phyloP scores from a whole-genome alignment of 35 echinoderm and acorn worm species.

The Apostichopus japonicus region DNA sequence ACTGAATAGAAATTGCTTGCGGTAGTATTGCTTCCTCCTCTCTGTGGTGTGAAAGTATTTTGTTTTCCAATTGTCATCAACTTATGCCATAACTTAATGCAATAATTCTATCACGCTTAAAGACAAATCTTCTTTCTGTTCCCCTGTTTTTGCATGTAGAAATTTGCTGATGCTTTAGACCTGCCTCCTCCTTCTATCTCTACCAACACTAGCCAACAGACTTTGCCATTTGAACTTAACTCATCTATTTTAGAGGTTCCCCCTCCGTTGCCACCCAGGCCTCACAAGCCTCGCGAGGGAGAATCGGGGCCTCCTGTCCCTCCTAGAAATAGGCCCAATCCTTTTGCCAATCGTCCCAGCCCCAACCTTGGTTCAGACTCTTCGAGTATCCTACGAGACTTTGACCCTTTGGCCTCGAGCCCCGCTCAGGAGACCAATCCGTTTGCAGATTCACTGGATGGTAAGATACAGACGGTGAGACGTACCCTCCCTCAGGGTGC shows the following conservation, averaged over 20 bases:
- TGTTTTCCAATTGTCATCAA: background rate
- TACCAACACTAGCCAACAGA: background rate
- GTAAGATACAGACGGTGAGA: conserved; percentile 58
- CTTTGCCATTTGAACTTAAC: conserved; percentile 5
- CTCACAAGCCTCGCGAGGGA: conserved; percentile 46
- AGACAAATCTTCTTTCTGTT: background rate
- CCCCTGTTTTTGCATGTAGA: background rate
- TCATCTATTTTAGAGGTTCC: conserved; percentile 53
- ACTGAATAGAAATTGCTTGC: background rate
- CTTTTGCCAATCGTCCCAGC: background rate
- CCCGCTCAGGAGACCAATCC: conserved; percentile 41
- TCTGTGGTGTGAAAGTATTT: background rate
- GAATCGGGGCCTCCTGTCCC: background rate
- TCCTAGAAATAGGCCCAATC: background rate
- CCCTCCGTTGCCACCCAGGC: conserved; percentile 45
- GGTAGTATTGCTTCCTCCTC: background rate
- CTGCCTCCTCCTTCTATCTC: background rate
- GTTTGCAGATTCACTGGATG: conserved; percentile 52
- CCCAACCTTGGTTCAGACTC: background rate
- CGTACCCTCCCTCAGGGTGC: conserved; percentile 65
- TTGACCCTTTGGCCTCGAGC: conserved; percentile 73
- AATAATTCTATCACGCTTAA: background rate
- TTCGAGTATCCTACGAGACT: conserved; percentile 74
- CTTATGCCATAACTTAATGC: background rate
- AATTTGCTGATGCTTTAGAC: conserved; percentile 13